Base-by-base conservation (phyloP, 2,113 vertebrate genomes). In the Psammodynastes pulverulentus region DNA sequence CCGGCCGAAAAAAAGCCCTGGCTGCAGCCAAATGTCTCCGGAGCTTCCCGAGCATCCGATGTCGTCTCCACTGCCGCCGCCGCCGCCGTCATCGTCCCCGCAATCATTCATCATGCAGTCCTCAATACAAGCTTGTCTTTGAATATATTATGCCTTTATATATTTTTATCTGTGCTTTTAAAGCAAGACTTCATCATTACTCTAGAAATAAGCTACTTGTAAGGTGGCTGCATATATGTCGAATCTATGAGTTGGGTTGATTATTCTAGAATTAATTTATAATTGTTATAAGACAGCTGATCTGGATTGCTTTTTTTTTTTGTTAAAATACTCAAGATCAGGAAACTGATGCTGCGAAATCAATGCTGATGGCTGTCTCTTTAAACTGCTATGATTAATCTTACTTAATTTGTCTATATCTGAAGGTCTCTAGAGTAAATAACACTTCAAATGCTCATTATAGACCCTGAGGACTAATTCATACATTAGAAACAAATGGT, bases 371-470 rank as follows among this genome's bases (percentile, higher is more conserved):
- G 89, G 89, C 84, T 96, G 92, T 95, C 95, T 91, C 67, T 39
- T 93, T 95, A 95, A 96, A 96, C 94, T 94, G 93, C 93, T 93
- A 94, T 92, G 94, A 96, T 96, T 96, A 96, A 96, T 96, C 95
- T 95, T 97, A 94, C 95, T 95, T 97, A 94, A 96, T 96, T 94
- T 95, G 90, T 92, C 93, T 96, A 94, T 96, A 94, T 95, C 95
- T 95, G 91, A 92, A 91, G 95, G 95, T 92, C 96, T 54, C 87
- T 93, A 92, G 85, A 94, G 92, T 93, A 96, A 85, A 93, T 56
- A 95, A 94, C 85, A 91, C 93, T 49, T 62, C 94, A 94, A 94
- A 93, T 93, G 91, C 51, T 95, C 94, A 94, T 93, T 91, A 90
- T 92, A 93, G 87, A 88, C 62, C 90, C 87, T 85, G 53, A 49